Percentiles rank a stretch among this genome's conserved stretches.
phyloP scores from a whole-genome alignment of 2,113 vertebrate species.

The Cyrtonyx montezumae region DNA sequence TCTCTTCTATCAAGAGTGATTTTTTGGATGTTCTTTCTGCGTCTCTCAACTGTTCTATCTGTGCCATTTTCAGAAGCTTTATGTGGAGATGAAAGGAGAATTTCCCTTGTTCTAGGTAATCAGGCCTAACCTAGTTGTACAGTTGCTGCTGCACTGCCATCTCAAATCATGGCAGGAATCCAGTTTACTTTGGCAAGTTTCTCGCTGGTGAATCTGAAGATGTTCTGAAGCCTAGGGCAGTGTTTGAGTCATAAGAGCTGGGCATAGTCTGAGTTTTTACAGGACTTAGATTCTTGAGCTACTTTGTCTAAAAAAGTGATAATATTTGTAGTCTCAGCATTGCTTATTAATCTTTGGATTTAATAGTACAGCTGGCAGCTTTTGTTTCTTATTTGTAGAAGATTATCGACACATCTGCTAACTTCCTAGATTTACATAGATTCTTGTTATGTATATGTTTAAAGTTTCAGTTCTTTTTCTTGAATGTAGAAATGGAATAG shows the following conservation, averaged over 20 bases:
- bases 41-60: not conserved
- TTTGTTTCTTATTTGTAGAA: conserved; percentile 32
- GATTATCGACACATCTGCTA: conserved; percentile 1
- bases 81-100: conserved; percentile 27
- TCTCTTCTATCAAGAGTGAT: not conserved
- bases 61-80: conserved; percentile 22
- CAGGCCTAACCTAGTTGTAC: conserved; percentile 11
- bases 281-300: not conserved
- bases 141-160: not conserved
- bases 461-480: not conserved
- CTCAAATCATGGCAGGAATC: conserved; percentile 44
- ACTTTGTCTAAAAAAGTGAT: not conserved
- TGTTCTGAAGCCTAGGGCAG: not conserved
- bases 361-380: not conserved
- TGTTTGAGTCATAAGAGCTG: not conserved
- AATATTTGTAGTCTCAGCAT: not conserved
- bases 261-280: not conserved
- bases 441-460: not conserved
- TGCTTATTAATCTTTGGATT: conserved; percentile 27
- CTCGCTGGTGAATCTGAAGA: not conserved
- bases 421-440: not conserved
- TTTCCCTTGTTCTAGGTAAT: conserved; percentile 50
- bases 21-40: conserved; percentile 9
- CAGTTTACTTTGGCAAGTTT: conserved; percentile 35
- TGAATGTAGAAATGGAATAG: not conserved